Conservation (phyloP, 1,140 invertebrate species). For the Holcopasites calliopsidis region DNA sequence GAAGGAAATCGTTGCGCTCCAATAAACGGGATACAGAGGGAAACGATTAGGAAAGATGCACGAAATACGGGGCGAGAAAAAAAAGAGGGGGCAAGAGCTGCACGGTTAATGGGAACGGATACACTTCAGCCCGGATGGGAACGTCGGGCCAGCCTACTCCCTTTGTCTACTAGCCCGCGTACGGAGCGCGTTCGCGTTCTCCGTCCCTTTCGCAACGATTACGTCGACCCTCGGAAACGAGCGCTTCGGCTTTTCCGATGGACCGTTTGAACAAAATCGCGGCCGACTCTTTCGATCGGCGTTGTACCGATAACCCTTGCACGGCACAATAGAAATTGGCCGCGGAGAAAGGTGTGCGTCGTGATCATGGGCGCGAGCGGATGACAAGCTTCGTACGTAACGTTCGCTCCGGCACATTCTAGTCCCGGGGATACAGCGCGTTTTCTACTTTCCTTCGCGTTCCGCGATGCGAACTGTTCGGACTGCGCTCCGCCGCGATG, state of each 20-base stretch:
- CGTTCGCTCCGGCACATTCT: neutral
- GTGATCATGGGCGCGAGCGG: neutral
- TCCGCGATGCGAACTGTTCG: too few relatives aligned
- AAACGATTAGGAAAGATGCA: neutral
- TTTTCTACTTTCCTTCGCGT: neutral
- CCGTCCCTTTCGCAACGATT: constrained; percentile 6
- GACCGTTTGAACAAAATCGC: too few relatives aligned
- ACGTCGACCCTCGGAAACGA: too few relatives aligned
- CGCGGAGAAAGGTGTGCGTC: constrained; percentile 3
- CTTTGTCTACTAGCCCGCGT: constrained; percentile 49
- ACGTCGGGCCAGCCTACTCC: constrained; percentile 47
- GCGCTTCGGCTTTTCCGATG: too few relatives aligned
- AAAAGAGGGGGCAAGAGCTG: neutral
- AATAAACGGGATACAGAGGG: neutral
- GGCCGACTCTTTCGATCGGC: too few relatives aligned
- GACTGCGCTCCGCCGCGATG: too few relatives aligned
- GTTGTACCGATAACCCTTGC: too few relatives aligned
- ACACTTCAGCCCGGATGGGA: constrained; percentile 58
- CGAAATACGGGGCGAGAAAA: neutral
- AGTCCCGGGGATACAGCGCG: neutral
- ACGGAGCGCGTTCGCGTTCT: constrained; percentile 51
- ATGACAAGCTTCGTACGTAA: constrained; percentile 14
- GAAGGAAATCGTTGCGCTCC: neutral
- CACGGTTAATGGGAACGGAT: constrained; percentile 59
- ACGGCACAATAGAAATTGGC: constrained; percentile 22